Evolutionary conservation across 2,888 invertebrate genomes (phyloP), one percentile per base, ranked within the genome.

Genomic region (Antheraea yamamai): DNA sequence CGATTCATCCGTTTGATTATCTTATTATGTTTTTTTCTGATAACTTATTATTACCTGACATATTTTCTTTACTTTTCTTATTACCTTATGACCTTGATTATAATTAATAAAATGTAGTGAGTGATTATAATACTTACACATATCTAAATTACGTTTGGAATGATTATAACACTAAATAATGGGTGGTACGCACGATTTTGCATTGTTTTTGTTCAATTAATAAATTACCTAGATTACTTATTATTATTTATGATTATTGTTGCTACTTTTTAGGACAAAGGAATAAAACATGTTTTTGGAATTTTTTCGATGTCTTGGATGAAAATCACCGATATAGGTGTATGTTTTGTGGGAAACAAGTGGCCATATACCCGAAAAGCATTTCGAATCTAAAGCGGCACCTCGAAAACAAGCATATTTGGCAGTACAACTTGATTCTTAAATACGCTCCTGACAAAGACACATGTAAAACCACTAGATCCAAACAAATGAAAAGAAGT

Each of bases 381-480:
- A 61, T 73, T 72, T 26, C 72, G 4, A 74, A 76, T 74, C 39
- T 76, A 35, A 76, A 72, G 39, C 70, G 76, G n/a, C 76, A 76
- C 64, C 26, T 76, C 6, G 23, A 71, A n/a, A 20, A 6, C n/a
- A 30, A 61, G 35, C 76, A 76, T 52, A 74, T 18, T n/a, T 16
- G n/a, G 30, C 74, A 74, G n/a, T 66, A 64, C 74, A 52, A 73
- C 7, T 23, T 74, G 30, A 76, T 76, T 20, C 47, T 71, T 30
- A 74, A 76, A 23, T 71, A 76, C 52, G 74, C 73, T 18, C 73
- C 75, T 30, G 18, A 51, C 4, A 23, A 55, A 14, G 73, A 73
- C 16, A 52, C 64, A 18, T 64, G 64, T 35, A 72, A 72, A 26
- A 55, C n/a, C 4, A 61, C 39, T n/a, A 75, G 26, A 39, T n/a